Conservation (phyloP, 35 echinoderm and acorn worm genomes). For the Chiridota heheva region DNA sequence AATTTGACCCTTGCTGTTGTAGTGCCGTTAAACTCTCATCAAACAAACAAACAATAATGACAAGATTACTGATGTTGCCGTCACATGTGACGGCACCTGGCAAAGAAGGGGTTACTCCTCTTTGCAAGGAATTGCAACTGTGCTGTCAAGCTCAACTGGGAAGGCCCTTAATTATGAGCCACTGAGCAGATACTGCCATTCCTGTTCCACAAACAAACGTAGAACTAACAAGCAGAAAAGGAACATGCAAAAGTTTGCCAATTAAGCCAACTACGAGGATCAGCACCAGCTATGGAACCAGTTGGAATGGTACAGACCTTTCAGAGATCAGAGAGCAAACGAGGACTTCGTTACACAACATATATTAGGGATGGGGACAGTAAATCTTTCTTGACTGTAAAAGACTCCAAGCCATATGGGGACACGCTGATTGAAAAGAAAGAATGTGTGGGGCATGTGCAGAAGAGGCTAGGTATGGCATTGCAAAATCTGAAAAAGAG, state of each 20-base stretch:
- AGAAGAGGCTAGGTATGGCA: constrained; percentile 19
- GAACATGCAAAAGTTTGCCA: neutral
- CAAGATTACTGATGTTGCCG: too few species aligned
- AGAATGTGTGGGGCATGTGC: neutral
- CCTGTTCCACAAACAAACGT: too few species aligned
- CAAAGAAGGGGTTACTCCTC: neutral
- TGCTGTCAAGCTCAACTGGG: neutral
- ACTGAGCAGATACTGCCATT: too few species aligned
- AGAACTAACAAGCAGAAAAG: neutral
- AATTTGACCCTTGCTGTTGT: too few species aligned
- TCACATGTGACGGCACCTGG: constrained; percentile 11
- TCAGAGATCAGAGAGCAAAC: neutral
- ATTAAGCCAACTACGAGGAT: constrained; percentile 3
- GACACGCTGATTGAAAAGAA: neutral
- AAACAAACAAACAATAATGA: too few species aligned
- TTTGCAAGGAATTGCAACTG: neutral
- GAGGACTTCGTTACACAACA: neutral
- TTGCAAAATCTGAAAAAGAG: constrained; percentile 1
- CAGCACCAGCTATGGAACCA: constrained; percentile 19
- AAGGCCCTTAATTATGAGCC: neutral
- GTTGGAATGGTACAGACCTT: neutral
- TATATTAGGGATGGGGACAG: constrained; percentile 14
- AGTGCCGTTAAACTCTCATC: too few species aligned
- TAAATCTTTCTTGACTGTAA: neutral
- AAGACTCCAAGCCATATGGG: constrained; percentile 1